These are phyloP conservation scores for Scaptomyza tumidula DNA, from an alignment of 2,888 invertebrate species.

Conservation along the genomic window DNA sequence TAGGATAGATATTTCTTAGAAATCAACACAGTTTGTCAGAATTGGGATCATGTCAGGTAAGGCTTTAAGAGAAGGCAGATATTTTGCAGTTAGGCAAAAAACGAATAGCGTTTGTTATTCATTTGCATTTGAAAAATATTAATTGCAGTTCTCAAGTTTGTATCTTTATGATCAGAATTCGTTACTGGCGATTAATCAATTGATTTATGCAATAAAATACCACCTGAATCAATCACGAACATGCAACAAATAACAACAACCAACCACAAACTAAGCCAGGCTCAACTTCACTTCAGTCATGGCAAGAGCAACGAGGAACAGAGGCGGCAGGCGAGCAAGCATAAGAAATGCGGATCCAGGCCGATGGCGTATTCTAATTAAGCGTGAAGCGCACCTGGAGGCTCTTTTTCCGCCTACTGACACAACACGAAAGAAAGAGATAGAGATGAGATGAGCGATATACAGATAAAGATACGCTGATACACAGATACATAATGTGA, in stretches of 20 bases:
- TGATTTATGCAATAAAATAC: slow-evolving; percentile 50
- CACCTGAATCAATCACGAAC: slow-evolving; percentile 66
- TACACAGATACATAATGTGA: slow-evolving; percentile 21
- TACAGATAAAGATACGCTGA: slow-evolving; percentile 21
- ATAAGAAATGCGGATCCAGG: slow-evolving; percentile 26
- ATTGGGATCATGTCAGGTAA: neutral
- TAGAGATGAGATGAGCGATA: slow-evolving; percentile 2
- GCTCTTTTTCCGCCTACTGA: slow-evolving; percentile 77
- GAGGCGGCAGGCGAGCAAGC: slow-evolving; percentile 16
- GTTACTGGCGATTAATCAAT: slow-evolving; percentile 45
- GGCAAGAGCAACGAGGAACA: slow-evolving; percentile 10
- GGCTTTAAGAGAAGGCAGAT: neutral
- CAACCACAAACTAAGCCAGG: slow-evolving; percentile 14
- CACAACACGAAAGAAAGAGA: slow-evolving; percentile 11
- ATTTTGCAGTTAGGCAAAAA: neutral
- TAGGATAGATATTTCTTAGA: slow-evolving; percentile 57
- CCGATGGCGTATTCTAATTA: slow-evolving; percentile 80
- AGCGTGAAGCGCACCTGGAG: slow-evolving; percentile 85
- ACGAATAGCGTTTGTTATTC: neutral
- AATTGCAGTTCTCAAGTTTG: slow-evolving; percentile 11
- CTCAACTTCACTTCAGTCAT: slow-evolving; percentile 17
- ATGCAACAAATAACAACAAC: slow-evolving; percentile 9
- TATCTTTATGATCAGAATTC: slow-evolving; percentile 36
- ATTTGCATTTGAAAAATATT: neutral
- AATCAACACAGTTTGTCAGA: slow-evolving; percentile 40